Conservation (phyloP, 2,113 vertebrate species). For the Larimichthys polyactis region DNA sequence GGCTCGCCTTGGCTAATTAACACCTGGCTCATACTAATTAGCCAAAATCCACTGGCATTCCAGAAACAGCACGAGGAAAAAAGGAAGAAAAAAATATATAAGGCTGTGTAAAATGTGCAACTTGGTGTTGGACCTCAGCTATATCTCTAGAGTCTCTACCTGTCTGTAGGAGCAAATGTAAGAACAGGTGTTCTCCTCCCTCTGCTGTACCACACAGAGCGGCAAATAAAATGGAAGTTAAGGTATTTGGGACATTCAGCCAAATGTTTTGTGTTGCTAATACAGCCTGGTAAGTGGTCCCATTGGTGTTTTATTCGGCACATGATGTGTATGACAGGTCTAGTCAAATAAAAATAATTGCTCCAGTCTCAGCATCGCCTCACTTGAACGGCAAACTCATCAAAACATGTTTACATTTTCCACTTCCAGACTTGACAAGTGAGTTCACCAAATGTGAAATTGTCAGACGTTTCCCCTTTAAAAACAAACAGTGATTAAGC, state of each 20-base stretch:
- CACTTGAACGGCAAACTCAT: constrained; percentile 8
- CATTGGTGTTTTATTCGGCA: constrained; percentile 22
- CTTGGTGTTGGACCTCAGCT: constrained; percentile 29
- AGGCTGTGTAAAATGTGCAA: constrained; percentile 45
- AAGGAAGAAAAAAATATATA: background rate
- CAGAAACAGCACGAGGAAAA: constrained; percentile 14
- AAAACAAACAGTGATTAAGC: background rate
- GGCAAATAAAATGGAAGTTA: constrained; percentile 7
- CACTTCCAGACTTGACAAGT: background rate
- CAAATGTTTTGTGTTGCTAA: constrained; percentile 33
- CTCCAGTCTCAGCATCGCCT: constrained; percentile 4
- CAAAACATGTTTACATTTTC: constrained; percentile 20
- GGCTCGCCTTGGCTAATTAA: constrained; percentile 74
- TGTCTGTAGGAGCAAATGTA: constrained; percentile 42
- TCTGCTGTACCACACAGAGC: constrained; percentile 26
- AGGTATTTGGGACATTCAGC: constrained; percentile 30
- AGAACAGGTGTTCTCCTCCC: constrained; percentile 63
- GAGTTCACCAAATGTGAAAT: background rate
- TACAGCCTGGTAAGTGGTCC: constrained; percentile 37
- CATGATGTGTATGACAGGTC: constrained; percentile 25
- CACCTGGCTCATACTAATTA: constrained; percentile 77
- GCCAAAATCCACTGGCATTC: constrained; percentile 56
- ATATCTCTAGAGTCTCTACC: constrained; percentile 40
- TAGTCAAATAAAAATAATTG: constrained; percentile 32
- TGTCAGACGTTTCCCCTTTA: background rate